Evolutionary conservation across 2,113 vertebrate species (phyloP), one percentile per base, ranked within the genome.

Genomic region (Petrocephalus zakoni): DNA sequence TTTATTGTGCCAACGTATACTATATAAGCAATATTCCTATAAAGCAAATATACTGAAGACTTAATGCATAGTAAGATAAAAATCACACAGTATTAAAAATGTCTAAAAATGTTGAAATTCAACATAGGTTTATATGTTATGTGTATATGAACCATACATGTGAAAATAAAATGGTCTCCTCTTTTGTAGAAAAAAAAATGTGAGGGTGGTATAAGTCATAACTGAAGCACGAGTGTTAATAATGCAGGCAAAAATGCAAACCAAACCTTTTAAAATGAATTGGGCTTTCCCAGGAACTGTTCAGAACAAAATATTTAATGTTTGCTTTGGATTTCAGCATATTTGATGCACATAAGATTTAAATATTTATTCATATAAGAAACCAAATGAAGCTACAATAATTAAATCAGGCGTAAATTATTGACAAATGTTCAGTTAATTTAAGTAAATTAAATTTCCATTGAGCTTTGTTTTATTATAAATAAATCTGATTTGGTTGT

Each of bases 371-470:
- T 87, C 42, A 58, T 58, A 46, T n/a, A n/a, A 64, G 7, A 64
- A 68, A n/a, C 56, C 56, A 55, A 47, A 55, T 64, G 2, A 87
- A 64, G 42, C 37, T 49, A 68, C 42, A 61, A 37, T 87, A n/a
- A 87, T 87, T 68, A 47, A 46, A 64, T 64, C 34, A 86, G 85
- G 29, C 46, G 72, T 78, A 42, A 78, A 78, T 78, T 42, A 42
- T 78, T 10, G 29, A 68, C 61, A 47, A 37, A 87, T 58, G 85
- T 87, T 58, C n/a, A 61, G 37, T 61, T 25, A 64, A 46, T 49
- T 87, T 61, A 64, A 87, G 34, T 87, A 61, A 61, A 87, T 87
- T 55, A 46, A 47, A 34, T 61, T 47, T 58, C 55, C 55, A 51
- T 34, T 61, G 21, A n/a, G 5, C 22, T 47, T 83, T 47, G 78